These are phyloP conservation scores for Dasyornis broadbenti DNA, from an alignment of 2,113 vertebrate species.

Conservation along the genomic window DNA sequence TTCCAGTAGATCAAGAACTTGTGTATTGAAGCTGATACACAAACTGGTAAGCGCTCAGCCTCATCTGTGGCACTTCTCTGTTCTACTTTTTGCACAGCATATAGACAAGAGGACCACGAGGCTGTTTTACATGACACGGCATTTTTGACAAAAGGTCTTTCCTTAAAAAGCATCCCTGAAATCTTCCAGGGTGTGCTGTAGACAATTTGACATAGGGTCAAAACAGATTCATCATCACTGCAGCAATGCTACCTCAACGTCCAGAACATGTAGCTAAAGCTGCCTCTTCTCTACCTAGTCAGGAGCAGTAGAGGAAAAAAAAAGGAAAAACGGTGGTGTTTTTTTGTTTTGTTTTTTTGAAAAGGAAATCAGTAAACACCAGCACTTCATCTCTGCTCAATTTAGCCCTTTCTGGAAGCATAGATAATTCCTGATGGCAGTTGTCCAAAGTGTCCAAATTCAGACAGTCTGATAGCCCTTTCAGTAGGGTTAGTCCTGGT, in stretches of 20 bases:
- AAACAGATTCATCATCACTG: neutral
- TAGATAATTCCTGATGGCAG: slow-evolving; percentile 48
- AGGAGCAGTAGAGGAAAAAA: neutral
- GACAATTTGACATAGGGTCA: neutral
- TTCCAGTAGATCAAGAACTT: neutral
- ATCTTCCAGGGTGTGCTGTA: neutral
- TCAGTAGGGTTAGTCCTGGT: slow-evolving; percentile 32
- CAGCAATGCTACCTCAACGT: neutral
- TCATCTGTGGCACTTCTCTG: neutral
- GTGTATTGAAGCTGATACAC: neutral
- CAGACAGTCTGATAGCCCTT: slow-evolving; percentile 53
- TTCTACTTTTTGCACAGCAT: neutral
- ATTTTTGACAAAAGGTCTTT: neutral
- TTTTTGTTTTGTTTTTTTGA: neutral
- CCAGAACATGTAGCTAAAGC: neutral
- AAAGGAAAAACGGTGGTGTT: neutral
- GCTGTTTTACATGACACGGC: fast-evolving
- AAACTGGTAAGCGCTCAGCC: neutral
- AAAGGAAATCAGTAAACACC: slow-evolving; percentile 38
- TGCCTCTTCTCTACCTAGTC: neutral
- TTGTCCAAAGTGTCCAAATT: slow-evolving; percentile 44
- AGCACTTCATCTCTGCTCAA: slow-evolving; percentile 52
- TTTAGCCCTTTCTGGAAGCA: slow-evolving; percentile 52
- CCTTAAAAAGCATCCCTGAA: neutral
- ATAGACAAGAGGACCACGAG: fast-evolving